A percentile compares a stretch with the other conserved stretches of the same genome.
Evolutionary conservation across 2,888 invertebrate species (phyloP).

Genomic region (Hemithea aestivaria): DNA sequence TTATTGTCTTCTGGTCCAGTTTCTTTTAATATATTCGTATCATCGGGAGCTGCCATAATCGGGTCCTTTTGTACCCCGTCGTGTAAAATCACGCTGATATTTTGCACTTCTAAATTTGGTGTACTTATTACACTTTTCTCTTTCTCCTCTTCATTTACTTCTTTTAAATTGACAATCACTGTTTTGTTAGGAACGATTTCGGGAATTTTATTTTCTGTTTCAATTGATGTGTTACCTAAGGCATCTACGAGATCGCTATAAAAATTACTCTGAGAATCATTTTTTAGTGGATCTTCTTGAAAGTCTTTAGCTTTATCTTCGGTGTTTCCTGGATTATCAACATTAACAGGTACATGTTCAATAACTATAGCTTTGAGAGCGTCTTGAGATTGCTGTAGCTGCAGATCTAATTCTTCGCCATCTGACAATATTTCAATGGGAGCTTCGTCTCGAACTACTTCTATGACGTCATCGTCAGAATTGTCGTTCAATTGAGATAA

Average conservation of each 20-base stretch:
- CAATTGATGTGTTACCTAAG: neutral
- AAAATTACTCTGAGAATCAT: slow-evolving; percentile 20
- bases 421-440: slow-evolving; percentile 71
- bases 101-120: too few species aligned
- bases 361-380: slow-evolving; percentile 9
- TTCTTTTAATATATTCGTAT: too few species aligned
- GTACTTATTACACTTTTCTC: too few species aligned
- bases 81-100: too few species aligned
- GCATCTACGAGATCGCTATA: slow-evolving; percentile 19
- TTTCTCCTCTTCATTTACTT: too few species aligned
- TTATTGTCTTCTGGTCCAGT: too few species aligned
- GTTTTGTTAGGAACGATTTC: slow-evolving; percentile 2
- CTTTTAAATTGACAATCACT: neutral
- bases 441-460: slow-evolving; percentile 67
- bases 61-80: too few species aligned
- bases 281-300: slow-evolving; percentile 39
- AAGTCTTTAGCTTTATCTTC: slow-evolving; percentile 25
- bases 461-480: slow-evolving; percentile 71
- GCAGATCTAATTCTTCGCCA: slow-evolving; percentile 57
- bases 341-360: slow-evolving; percentile 31
- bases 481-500: slow-evolving; percentile 35
- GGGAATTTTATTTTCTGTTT: neutral
- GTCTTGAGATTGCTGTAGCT: slow-evolving; percentile 24
- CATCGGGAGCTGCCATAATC: too few species aligned
- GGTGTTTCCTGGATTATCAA: slow-evolving; percentile 26